A percentile compares a stretch with the other conserved stretches of the same genome.
These are phyloP conservation scores for Clarias magur DNA, from an alignment of 2,113 vertebrate genomes.

Conservation along the genomic window DNA sequence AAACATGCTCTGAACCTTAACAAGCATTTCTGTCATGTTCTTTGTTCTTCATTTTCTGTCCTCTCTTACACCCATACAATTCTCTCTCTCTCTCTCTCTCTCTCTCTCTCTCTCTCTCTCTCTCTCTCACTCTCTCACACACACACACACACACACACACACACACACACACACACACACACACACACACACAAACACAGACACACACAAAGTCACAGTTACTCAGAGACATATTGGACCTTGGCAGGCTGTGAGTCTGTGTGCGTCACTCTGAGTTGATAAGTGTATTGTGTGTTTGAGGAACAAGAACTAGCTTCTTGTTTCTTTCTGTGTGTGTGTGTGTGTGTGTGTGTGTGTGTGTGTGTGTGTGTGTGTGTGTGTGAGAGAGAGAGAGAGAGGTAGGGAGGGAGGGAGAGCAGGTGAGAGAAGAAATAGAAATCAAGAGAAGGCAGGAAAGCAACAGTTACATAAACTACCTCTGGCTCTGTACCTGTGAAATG, in stretches of 20 bases:
- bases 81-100: not conserved
- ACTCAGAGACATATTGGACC: not conserved
- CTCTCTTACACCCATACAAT: not conserved
- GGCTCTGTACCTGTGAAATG: conserved; percentile 1
- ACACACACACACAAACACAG: conserved; percentile 1
- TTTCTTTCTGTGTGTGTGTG: not conserved
- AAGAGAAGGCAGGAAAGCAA: not conserved
- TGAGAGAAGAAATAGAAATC: not conserved
- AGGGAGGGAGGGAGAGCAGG: not conserved
- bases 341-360: too few species aligned
- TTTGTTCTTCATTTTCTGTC: not conserved
- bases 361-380: not conserved
- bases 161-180: not conserved
- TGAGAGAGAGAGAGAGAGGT: not conserved
- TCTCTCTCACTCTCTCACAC: not conserved
- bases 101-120: not conserved
- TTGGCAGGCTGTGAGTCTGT: not conserved
- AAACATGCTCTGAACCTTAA: not conserved
- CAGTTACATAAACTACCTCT: not conserved
- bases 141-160: too few species aligned
- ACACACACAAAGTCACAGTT: not conserved
- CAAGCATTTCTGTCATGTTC: not conserved
- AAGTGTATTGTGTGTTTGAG: conserved; percentile 16
- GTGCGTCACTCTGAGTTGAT: conserved; percentile 29
- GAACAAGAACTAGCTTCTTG: conserved; percentile 12